Base-by-base conservation (phyloP, 1,140 invertebrate species). In the Lasioglossum baleicum region DNA sequence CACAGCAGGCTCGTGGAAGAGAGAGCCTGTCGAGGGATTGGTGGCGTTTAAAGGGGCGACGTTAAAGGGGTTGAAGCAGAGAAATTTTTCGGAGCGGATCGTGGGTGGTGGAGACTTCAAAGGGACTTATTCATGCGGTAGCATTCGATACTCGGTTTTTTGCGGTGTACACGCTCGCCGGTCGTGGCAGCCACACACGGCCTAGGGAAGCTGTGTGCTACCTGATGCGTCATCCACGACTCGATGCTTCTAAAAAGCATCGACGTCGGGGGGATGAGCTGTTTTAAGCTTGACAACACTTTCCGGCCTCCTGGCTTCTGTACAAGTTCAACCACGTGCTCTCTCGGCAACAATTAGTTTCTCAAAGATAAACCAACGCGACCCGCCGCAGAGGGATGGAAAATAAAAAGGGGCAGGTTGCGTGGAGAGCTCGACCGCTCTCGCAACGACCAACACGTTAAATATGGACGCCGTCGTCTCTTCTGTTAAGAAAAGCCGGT, bases 41-140 rank as follows among this genome's bases (percentile, higher is more conserved):
- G 42, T 42, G 26, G 2, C 42, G 15, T 44, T 22, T 42, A 44
- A 15, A 7, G 53, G 15, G 51, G 42, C 13, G 51, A 6, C 13
- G 51, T 20, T 53, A 69, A 77, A 71, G 61, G 51, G 74, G 51
- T 76, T 51, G 53, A 63, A 53, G 31, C 64, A 4, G 61, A 67
- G 75, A 81, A 74, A 81, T 40, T 81, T 81, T 81, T 77, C 74
- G 75, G 67, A 63, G 65, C 40, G 67, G 8, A 44, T 69, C 42
- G 75, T 66, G 66, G 74, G 48, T 35, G 67, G 61, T 56, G 64
- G 40, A 20, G 81, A 85, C 70, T 80, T 86, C 72, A 86, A 86
- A 86, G 72, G 67, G 75, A 85, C 44, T 85, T 85, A 85, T 82
- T 85, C 80, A 76, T 80, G 75, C 68, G 70, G 66, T 75, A 79